Percentiles rank a stretch among this genome's conserved stretches.
Evolutionary conservation across 2,888 invertebrate species (phyloP).

Genomic region (Pollenia amentaria): DNA sequence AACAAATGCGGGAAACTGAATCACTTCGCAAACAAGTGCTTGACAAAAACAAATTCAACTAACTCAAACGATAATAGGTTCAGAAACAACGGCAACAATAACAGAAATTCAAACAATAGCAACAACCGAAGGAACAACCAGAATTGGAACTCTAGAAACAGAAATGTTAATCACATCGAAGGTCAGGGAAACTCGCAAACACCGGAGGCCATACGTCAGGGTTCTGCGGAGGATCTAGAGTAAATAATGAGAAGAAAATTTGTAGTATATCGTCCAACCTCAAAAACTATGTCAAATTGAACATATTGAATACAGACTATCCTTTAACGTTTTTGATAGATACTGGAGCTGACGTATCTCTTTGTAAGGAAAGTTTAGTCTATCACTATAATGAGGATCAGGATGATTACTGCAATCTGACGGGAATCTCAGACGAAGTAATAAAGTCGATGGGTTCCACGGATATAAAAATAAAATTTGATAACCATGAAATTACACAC

Average conservation of each 20-base stretch:
- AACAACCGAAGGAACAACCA: neutral
- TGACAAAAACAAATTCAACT: neutral
- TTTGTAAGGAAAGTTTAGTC: slow-evolving; percentile 39
- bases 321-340: slow-evolving; percentile 25
- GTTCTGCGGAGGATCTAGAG: slow-evolving; percentile 3
- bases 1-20: neutral
- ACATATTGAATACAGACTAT: neutral
- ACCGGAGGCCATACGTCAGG: slow-evolving; percentile 12
- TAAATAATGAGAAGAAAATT: slow-evolving; percentile 7
- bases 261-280: slow-evolving; percentile 10
- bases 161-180: neutral
- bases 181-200: slow-evolving; percentile 12
- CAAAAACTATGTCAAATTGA: slow-evolving; percentile 29
- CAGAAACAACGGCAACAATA: neutral
- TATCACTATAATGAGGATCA: slow-evolving; percentile 20
- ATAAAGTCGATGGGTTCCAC: slow-evolving; percentile 35
- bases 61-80: neutral
- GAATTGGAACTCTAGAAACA: neutral
- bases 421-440: slow-evolving; percentile 31
- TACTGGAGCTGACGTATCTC: slow-evolving; percentile 43
- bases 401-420: slow-evolving; percentile 28
- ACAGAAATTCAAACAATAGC: neutral
- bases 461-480: slow-evolving; percentile 15
- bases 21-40: neutral
- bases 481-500: neutral